Evolutionary conservation across 2,888 invertebrate species (phyloP), one percentile per base, ranked within the genome.

Genomic region (Acleris cristana): DNA sequence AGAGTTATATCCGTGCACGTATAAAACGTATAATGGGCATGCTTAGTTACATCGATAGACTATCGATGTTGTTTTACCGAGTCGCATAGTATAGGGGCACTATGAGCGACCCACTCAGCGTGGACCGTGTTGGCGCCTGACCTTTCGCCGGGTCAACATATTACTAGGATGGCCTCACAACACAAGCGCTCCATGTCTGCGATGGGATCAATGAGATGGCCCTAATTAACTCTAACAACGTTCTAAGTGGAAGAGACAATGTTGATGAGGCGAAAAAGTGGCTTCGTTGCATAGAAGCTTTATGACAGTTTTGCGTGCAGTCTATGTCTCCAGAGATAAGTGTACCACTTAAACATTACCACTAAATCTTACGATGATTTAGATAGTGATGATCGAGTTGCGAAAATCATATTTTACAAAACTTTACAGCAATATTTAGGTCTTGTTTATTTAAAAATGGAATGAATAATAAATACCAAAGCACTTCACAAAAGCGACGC

Each of bases 141-240:
- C 86, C 88, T 85, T 78, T 79, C 78, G 80, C 80, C 83, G 72
- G 87, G 85, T 85, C 86, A 87, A 79, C 80, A 79, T 81, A 82
- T 84, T 85, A 82, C 80, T 84, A 76, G 80, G 82, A 84, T 78
- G 79, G 82, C 78, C 76, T 77, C 81, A 82, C 79, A 80, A 68
- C 74, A 81, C 80, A 77, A 76, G 72, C 71, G 58, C 5, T 40
- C 57, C 34, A 64, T 53, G 64, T 59, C 48, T 51, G 51, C 26
- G 59, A 68, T 60, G 68, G 61, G 57, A 63, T 65, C 65, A 65
- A 65, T 62, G 62, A 55, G 60, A 58, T 53, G 23, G 53, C 58
- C 48, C 62, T 62, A 63, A 67, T 67, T 67, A 63, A 48, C 56
- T 60, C 63, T 56, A 66, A 62, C 56, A 45, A 62, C 61, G 65